Percentiles rank a stretch among this genome's conserved stretches.
These are phyloP conservation scores for Cynoglossus semilaevis DNA, from an alignment of 2,113 vertebrate species.

Conservation along the genomic window DNA sequence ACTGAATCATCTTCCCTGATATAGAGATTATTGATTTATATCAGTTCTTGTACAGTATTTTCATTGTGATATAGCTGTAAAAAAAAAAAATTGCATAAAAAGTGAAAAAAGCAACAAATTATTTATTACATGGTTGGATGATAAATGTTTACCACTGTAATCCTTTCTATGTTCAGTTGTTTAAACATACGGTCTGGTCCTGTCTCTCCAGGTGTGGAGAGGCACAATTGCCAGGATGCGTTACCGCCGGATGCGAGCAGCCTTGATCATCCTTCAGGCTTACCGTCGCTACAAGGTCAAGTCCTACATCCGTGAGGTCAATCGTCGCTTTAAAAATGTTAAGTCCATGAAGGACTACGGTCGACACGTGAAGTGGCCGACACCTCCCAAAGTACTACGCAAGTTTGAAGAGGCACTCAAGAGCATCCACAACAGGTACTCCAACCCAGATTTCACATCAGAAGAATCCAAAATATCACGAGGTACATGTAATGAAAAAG, in stretches of 20 bases:
- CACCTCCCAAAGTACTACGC: conserved; percentile 87
- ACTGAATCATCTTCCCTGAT: too few species aligned
- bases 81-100: too few species aligned
- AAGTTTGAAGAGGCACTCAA: conserved; percentile 86
- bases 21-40: too few species aligned
- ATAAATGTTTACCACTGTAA: too few species aligned
- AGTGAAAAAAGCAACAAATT: too few species aligned
- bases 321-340: conserved; percentile 82
- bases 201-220: conserved; percentile 85
- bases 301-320: conserved; percentile 85
- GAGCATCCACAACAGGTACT: conserved; percentile 86
- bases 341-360: conserved; percentile 84
- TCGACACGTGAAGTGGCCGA: conserved; percentile 86
- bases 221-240: conserved; percentile 88
- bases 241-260: conserved; percentile 86
- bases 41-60: too few species aligned
- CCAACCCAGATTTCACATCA: not conserved
- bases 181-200: not conserved
- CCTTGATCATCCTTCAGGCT: conserved; percentile 79
- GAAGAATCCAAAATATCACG: too few species aligned
- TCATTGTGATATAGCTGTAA: too few species aligned
- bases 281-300: conserved; percentile 93
- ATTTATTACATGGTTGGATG: too few species aligned
- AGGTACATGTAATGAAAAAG: too few species aligned
- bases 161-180: too few species aligned